Evolutionary conservation across 2,888 invertebrate species (phyloP).

Genomic region (Nomada ruficornis): DNA sequence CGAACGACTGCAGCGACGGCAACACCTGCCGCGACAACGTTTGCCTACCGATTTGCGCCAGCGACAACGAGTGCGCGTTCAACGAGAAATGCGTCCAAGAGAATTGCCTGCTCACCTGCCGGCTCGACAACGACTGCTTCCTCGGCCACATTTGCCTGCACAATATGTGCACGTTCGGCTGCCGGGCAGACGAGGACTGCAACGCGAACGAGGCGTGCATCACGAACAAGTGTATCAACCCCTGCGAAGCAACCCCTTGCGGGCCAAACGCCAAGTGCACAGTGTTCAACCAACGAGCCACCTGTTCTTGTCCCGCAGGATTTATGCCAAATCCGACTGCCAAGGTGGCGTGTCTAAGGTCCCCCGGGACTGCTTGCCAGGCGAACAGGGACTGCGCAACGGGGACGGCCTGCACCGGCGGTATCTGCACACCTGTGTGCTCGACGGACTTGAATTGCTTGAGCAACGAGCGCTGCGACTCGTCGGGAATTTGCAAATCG

Average conservation of each 20-base stretch:
- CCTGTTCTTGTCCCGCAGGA: constrained; percentile 91
- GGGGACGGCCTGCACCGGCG: constrained; percentile 90
- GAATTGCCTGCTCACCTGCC: constrained; percentile 94
- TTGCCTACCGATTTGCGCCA: constrained; percentile 91
- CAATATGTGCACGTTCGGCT: constrained; percentile 94
- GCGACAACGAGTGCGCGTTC: constrained; percentile 93
- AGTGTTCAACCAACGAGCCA: constrained; percentile 92
- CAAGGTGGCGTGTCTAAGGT: constrained; percentile 93
- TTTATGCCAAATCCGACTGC: constrained; percentile 95
- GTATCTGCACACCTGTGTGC: constrained; percentile 91
- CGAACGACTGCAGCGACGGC: constrained; percentile 89
- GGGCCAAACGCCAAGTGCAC: constrained; percentile 94
- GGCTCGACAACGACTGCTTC: constrained; percentile 96
- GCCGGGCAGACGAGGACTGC: constrained; percentile 94
- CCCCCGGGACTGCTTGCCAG: constrained; percentile 90
- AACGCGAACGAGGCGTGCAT: constrained; percentile 93
- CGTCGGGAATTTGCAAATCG: constrained; percentile 91
- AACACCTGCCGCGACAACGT: constrained; percentile 92
- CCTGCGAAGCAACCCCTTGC: constrained; percentile 91
- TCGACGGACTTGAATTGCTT: constrained; percentile 91
- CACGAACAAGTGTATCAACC: constrained; percentile 92
- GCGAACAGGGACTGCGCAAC: constrained; percentile 91
- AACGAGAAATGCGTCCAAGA: constrained; percentile 95
- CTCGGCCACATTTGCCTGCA: constrained; percentile 94
- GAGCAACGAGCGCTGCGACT: constrained; percentile 92